Evolutionary conservation across 2,888 invertebrate species (phyloP).

Genomic region (Mythimna vitellina): DNA sequence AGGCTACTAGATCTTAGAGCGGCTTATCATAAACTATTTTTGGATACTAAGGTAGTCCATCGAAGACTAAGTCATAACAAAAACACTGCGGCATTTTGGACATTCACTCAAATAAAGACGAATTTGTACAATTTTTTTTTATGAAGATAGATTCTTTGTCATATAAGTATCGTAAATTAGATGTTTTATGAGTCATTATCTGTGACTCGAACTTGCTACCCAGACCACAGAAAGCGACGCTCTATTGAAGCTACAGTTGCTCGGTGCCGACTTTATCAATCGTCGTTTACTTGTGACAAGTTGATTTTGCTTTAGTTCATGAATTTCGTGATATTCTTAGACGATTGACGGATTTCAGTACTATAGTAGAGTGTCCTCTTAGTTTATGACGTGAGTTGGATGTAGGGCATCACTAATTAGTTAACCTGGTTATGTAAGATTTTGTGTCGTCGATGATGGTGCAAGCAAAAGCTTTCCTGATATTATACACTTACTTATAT

Average conservation of each 20-base stretch:
- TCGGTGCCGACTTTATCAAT: constrained; percentile 11
- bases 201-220: constrained; percentile 9
- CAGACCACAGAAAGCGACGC: background rate
- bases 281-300: constrained; percentile 8
- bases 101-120: background rate
- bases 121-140: background rate
- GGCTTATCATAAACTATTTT: background rate
- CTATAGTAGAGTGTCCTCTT: background rate
- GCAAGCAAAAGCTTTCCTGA: too few species aligned
- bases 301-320: background rate
- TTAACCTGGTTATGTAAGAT: too few species aligned
- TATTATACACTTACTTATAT: too few species aligned
- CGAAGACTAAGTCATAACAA: background rate
- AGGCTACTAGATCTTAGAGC: background rate
- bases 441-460: too few species aligned
- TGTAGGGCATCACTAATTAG: too few species aligned
- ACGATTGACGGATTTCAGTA: background rate
- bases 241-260: background rate
- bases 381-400: background rate
- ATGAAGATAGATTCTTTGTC: background rate
- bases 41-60: background rate
- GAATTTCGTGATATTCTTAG: background rate
- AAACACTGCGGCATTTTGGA: constrained; percentile 6
- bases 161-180: background rate
- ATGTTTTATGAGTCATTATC: background rate